Percentiles rank a stretch among this genome's conserved stretches.
phyloP scores from a whole-genome alignment of 1,140 invertebrate genomes.

The Ooceraea biroi region DNA sequence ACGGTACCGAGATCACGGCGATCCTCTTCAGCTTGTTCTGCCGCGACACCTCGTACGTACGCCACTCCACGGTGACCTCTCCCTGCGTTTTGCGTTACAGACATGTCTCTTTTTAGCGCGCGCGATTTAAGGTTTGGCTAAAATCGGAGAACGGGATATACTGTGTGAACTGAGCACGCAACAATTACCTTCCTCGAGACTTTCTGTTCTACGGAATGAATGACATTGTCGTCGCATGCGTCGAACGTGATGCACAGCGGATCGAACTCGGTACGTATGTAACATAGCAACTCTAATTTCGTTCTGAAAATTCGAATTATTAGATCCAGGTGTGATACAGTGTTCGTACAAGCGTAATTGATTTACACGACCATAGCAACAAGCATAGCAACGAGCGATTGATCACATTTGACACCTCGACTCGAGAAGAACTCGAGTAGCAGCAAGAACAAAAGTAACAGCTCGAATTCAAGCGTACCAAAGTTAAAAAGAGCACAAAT shows the following conservation, averaged over 20 bases:
- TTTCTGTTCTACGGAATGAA: slow-evolving; percentile 92
- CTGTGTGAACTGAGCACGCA: background rate
- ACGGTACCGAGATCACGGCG: slow-evolving; percentile 89
- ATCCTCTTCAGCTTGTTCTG: slow-evolving; percentile 89
- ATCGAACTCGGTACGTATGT: slow-evolving; percentile 90
- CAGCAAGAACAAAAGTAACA: background rate
- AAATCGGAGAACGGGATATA: slow-evolving; percentile 3
- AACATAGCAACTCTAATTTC: slow-evolving; percentile 88
- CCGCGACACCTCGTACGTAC: slow-evolving; percentile 90
- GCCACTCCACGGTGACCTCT: slow-evolving; percentile 91
- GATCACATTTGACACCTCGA: slow-evolving; percentile 15
- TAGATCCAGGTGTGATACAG: background rate
- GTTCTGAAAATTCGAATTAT: slow-evolving; percentile 82
- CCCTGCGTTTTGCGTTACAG: slow-evolving; percentile 83
- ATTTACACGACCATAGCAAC: slow-evolving; percentile 50
- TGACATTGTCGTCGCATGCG: slow-evolving; percentile 88
- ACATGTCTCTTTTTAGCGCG: background rate
- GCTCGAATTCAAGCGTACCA: background rate
- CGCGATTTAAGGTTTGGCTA: background rate
- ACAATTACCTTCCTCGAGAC: slow-evolving; percentile 88
- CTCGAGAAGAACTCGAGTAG: background rate
- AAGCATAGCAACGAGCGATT: slow-evolving; percentile 4
- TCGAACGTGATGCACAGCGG: slow-evolving; percentile 90
- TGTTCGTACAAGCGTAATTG: background rate
- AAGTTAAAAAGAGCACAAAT: slow-evolving; percentile 11